Percentiles rank a stretch among this genome's conserved stretches.
Conservation (phyloP, 2,113 vertebrate species). For the Melanerpes formicivorus region DNA sequence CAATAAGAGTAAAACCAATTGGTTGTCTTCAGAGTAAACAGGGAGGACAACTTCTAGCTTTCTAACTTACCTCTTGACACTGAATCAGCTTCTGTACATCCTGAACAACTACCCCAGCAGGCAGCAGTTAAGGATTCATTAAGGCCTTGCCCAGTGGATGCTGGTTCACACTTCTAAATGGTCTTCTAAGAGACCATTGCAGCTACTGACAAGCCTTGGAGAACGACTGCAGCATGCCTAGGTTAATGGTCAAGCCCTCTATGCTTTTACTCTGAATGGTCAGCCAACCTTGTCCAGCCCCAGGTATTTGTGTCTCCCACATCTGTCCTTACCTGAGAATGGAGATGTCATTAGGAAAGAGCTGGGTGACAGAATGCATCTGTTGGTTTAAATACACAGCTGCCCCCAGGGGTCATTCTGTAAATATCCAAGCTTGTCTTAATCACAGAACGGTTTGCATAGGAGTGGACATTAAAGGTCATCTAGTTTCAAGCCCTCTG, state of each 20-base stretch:
- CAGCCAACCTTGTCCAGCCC: not conserved
- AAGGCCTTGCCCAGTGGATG: not conserved
- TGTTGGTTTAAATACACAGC: not conserved
- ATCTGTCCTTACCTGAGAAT: not conserved
- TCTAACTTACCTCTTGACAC: not conserved
- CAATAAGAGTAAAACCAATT: not conserved
- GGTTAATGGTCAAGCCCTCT: not conserved
- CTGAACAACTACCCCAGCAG: slow-evolving; percentile 37
- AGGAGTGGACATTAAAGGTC: too few relatives aligned
- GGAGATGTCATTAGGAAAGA: not conserved
- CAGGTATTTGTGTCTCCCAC: not conserved
- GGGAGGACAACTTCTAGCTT: not conserved
- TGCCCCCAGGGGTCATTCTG: not conserved
- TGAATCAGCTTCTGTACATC: slow-evolving; percentile 4
- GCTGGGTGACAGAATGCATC: not conserved
- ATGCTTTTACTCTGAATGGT: not conserved
- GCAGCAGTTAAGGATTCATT: slow-evolving; percentile 3
- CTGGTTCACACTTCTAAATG: not conserved
- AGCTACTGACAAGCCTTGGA: not conserved
- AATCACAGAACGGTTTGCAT: too few relatives aligned
- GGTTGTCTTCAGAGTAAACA: slow-evolving; percentile 10
- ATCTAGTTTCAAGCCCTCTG: too few relatives aligned
- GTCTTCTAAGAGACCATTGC: accelerated
- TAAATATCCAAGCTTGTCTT: not conserved
- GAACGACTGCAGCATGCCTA: not conserved